phyloP scores from a whole-genome alignment of 2,797 vertebrate genomes.

The Tadarida brasiliensis region DNA sequence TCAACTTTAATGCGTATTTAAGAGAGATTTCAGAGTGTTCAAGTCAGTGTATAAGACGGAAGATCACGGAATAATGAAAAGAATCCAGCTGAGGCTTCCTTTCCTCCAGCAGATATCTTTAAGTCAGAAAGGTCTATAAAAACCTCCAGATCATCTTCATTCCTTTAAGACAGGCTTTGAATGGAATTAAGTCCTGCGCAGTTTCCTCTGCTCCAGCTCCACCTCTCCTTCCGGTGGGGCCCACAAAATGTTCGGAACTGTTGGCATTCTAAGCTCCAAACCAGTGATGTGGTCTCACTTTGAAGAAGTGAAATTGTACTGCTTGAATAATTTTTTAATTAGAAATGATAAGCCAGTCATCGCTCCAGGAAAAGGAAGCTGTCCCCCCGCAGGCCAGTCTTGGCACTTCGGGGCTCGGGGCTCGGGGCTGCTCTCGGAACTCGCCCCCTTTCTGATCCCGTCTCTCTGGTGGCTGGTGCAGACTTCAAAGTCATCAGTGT shows the following conservation, averaged over 20 bases:
- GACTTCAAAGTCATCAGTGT: not conserved
- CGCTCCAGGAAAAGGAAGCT: not conserved
- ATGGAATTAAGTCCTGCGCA: constrained; percentile 68
- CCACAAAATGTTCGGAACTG: not conserved
- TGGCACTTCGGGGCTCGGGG: fast-evolving
- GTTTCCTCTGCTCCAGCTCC: not conserved
- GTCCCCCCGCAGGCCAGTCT: not conserved
- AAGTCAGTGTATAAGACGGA: constrained; percentile 69
- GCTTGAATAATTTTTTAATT: constrained; percentile 37
- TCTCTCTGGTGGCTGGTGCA: not conserved
- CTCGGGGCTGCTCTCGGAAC: not conserved
- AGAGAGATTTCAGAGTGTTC: constrained; percentile 72
- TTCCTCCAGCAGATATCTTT: constrained; percentile 66
- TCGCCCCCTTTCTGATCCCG: not conserved
- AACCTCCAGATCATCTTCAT: constrained; percentile 75
- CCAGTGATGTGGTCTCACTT: not conserved
- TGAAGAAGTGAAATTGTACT: not conserved
- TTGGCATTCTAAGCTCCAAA: not conserved
- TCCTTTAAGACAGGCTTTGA: constrained; percentile 73
- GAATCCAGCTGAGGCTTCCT: constrained; percentile 67
- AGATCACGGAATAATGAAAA: constrained; percentile 79
- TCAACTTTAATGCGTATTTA: constrained; percentile 78
- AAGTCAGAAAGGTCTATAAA: constrained; percentile 81
- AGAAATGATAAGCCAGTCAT: not conserved
- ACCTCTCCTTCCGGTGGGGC: not conserved